Base-by-base conservation (phyloP, 2,888 invertebrate genomes). In the Trachelus stipa region DNA sequence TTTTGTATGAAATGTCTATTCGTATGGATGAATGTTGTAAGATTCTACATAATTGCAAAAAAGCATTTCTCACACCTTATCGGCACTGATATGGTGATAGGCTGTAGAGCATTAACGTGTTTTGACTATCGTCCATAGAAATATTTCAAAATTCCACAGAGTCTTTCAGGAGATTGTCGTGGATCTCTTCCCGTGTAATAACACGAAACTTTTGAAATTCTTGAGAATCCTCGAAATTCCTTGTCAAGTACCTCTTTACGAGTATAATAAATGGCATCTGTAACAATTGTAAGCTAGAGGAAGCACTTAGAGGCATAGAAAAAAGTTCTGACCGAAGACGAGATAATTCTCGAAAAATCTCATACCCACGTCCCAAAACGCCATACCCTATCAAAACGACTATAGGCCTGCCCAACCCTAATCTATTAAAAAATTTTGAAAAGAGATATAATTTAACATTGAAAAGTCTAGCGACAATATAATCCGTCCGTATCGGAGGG, bases 401-500 rank as follows among this genome's bases (percentile, higher is more conserved):
- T 12, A 35, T 35, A 35, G 0, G 23, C 9, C 40, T 56, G 0
- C 23, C 23, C 9, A 56, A 1, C 2, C 2, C 23, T 0, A 1
- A 23, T 2, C 9, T 9, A 6, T 23, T 9, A 23, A 23, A 56
- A 2, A 56, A 23, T 56, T 9, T 56, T 0, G 1, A 56, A 56
- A 56, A 23, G 2, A 35, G 56, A 1, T 56, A 56, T 56, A 56
- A 15, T 56, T 56, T 23, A 56, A 23, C 23, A 34, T 15, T 11
- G 12, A 71, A 31, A 71, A 71, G 12, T 31, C 6, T 71, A 71
- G 12, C 71, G 71, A 71, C 33, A 31, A 34, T 34, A 34, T 23
- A 33, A 71, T 71, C 71, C 71, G 71, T 34, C 31, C 31, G 71
- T 31, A 71, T 68, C 81, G 76, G 88, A 87, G 88, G 89, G 89